These are phyloP conservation scores for Leptosomus discolor DNA, from an alignment of 2,113 vertebrate genomes.

Conservation along the genomic window DNA sequence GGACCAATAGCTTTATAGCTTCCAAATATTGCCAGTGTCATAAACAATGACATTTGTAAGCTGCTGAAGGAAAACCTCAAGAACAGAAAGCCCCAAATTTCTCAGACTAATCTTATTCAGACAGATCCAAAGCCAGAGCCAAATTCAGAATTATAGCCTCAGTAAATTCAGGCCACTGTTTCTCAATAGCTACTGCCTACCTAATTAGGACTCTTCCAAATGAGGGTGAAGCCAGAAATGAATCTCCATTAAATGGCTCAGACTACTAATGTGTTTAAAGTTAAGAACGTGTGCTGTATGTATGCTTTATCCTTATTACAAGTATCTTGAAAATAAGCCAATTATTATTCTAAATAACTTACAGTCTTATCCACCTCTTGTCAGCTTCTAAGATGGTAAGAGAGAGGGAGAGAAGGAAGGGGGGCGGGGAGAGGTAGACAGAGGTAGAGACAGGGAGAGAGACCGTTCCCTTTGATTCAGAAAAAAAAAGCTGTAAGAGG, in stretches of 20 bases:
- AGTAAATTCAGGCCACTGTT: constrained; percentile 19
- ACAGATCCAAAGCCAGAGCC: neutral
- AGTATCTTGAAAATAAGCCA: constrained; percentile 23
- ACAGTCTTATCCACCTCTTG: neutral
- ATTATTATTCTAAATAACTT: constrained; percentile 26
- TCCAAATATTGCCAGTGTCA: constrained; percentile 41
- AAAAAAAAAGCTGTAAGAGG: neutral
- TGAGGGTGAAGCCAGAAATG: neutral
- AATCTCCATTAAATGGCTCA: neutral
- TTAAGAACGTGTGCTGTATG: neutral
- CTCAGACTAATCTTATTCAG: constrained; percentile 23
- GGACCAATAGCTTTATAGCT: constrained; percentile 32
- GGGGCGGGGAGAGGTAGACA: accelerated
- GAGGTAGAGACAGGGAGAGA: neutral
- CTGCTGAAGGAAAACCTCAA: constrained; percentile 8
- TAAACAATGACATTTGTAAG: constrained; percentile 56
- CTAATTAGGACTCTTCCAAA: constrained; percentile 9
- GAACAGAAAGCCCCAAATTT: constrained; percentile 32
- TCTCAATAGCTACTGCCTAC: neutral
- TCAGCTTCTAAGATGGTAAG: neutral
- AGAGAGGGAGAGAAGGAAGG: neutral
- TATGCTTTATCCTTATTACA: neutral
- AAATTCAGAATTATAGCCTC: constrained; percentile 17
- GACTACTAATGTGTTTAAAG: neutral
- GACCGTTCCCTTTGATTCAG: neutral